Base-by-base conservation (phyloP, 2,797 vertebrate species). In the Chaetodon trifasciatus region DNA sequence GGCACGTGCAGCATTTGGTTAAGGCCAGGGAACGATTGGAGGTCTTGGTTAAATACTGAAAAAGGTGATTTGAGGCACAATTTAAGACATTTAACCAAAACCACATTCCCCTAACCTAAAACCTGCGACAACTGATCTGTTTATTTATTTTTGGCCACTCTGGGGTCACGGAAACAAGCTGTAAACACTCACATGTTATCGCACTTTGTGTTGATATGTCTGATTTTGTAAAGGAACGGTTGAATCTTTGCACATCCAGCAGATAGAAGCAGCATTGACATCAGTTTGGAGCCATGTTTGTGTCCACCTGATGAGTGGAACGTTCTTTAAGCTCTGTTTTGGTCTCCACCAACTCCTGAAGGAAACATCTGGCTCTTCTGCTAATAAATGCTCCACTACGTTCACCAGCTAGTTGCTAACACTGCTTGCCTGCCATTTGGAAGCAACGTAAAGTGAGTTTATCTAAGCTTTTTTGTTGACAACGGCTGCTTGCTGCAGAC, bases 31-130 rank as follows among this genome's bases (percentile, higher is more conserved):
- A 47, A 42, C 6, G 35, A 53, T 19, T 1, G 16, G 28, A 63
- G 28, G 47, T 69, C 12, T 44, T 50, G n/a, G 42, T 79, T 64
- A 32, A 70, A 49, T 5, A 23, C 8, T 60, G 32, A 69, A 65
- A 76, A 74, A 81, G 62, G 42, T 71, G 67, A 74, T 57, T 44
- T 60, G 8, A 84, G 62, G 46, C 47, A 52, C 23, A 3, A 19
- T 74, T 55, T 19, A 23, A 4, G 37, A 66, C 23, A 60, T 53
- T 16, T 56, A 21, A 60, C 76, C 39, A 66, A 67, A 35, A 44
- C 35, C 11, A 37, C 32, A 40, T 23, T 58, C 73, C 64, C 12
- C 7, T 7, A 6, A 69, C 17, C 40, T 65, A 23, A 5, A 16
- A 61, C 8, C 64, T 68, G 28, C 35, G 67, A 17, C 57, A 23